These are phyloP conservation scores for Corythornis vintsioides DNA, from an alignment of 2,113 vertebrate species.

Conservation along the genomic window DNA sequence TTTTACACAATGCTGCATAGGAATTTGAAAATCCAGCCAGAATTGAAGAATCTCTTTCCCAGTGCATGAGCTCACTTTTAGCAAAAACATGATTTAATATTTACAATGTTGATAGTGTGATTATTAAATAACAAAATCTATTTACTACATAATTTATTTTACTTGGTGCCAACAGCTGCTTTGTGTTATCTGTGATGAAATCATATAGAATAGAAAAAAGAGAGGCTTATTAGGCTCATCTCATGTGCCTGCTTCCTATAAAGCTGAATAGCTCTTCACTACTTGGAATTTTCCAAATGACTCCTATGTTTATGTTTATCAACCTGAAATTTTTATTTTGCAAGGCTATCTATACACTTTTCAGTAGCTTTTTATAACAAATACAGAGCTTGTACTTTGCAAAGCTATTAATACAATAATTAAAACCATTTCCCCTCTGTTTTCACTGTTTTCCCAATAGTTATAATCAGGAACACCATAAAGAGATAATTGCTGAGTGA, in stretches of 20 bases:
- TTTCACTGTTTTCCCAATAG: conserved; percentile 8
- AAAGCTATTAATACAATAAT: background rate
- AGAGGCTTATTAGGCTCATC: background rate
- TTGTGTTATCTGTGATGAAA: background rate
- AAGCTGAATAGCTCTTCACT: background rate
- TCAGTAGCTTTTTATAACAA: background rate
- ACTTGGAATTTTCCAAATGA: background rate
- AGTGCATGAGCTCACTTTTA: background rate
- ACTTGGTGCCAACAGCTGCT: background rate
- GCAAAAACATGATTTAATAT: background rate
- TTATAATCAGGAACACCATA: conserved; percentile 30
- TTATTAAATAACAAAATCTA: background rate
- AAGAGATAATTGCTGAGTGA: conserved; percentile 26
- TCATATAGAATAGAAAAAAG: background rate
- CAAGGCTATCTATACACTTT: background rate
- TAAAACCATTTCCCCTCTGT: background rate
- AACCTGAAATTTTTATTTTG: background rate
- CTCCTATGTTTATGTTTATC: background rate
- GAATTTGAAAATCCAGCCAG: background rate
- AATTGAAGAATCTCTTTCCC: background rate
- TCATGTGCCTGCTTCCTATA: background rate
- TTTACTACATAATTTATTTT: background rate
- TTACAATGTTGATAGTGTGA: background rate
- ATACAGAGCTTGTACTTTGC: background rate
- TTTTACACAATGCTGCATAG: background rate